Percentiles rank a stretch among this genome's conserved stretches.
phyloP scores from a whole-genome alignment of 2,797 vertebrate genomes.

The Chelon auratus region DNA sequence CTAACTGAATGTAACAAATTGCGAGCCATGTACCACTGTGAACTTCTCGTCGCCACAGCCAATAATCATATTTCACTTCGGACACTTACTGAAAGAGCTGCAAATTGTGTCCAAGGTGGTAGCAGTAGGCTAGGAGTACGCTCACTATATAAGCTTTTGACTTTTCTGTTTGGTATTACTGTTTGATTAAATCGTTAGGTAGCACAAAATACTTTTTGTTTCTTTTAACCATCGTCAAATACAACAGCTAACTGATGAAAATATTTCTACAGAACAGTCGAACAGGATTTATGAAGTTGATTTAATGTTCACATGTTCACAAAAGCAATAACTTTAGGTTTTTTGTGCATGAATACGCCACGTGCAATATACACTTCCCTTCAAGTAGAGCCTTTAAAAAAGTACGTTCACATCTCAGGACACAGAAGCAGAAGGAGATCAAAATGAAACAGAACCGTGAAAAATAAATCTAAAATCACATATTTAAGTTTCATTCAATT shows the following conservation, averaged over 20 bases:
- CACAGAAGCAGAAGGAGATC: not conserved
- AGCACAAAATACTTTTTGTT: slow-evolving; percentile 34
- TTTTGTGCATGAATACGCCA: not conserved
- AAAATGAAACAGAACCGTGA: not conserved
- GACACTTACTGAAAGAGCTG: slow-evolving; percentile 28
- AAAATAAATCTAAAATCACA: slow-evolving; percentile 8
- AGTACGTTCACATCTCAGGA: not conserved
- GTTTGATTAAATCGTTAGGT: slow-evolving; percentile 49
- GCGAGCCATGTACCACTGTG: slow-evolving; percentile 2
- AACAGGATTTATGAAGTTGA: slow-evolving; percentile 2
- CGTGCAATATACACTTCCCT: not conserved
- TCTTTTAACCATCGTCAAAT: slow-evolving; percentile 25
- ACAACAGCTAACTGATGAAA: slow-evolving; percentile 4
- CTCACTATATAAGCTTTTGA: slow-evolving; percentile 43
- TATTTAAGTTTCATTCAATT: not conserved
- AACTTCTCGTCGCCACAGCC: slow-evolving; percentile 14
- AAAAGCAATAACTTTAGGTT: not conserved
- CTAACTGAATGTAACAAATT: slow-evolving; percentile 9
- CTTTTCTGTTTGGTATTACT: slow-evolving; percentile 38
- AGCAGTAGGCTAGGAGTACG: slow-evolving; percentile 28
- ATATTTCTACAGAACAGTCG: slow-evolving; percentile 1
- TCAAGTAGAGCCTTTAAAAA: not conserved
- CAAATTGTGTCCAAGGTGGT: slow-evolving; percentile 30
- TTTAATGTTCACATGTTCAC: not conserved
- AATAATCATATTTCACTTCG: slow-evolving; percentile 41